Evolutionary conservation across 1,140 invertebrate species (phyloP), one percentile per base, ranked within the genome.

Genomic region (Brachionus sp.): DNA sequence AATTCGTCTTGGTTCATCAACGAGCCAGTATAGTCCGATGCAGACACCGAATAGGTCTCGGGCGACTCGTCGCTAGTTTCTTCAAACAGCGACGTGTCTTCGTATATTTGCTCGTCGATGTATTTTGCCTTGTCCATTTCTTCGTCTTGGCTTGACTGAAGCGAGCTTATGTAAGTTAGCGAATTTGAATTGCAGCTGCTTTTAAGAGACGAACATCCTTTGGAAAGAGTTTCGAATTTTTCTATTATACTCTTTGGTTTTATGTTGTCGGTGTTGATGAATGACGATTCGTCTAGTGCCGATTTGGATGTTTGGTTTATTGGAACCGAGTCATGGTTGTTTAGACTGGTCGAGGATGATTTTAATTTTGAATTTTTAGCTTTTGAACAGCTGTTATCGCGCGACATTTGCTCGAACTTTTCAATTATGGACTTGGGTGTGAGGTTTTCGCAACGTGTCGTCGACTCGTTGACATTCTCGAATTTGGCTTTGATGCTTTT

Each of bases 1-100:
- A 75, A 75, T 25, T 75, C 70, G 19, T 75, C 70, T 39, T 75
- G 70, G 44, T 75, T 75, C 70, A 75, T 75, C 13, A 75, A 10
- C 16, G 70, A 75, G 25, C 70, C 70, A 0, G 70, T 75, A 19
- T 75, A 75, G 44, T 44, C 37, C 10, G 70, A 75, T 2, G 70
- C 70, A 7, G 70, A 75, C 25, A 75, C 39, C 0, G 70, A 75
- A n/a, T 75, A 75, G 3, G 70, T 75, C 13, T 75, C 70, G 23
- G 37, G 70, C 25, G 39, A 25, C 0, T 50, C 42, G n/a, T 44
- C 68, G 16, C 33, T 73, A 0, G 39, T 75, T 6, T 75, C 70
- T 4, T 75, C 70, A 9, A 46, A 75, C 44, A 75, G 25, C 23
- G 70, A 75, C 3, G 42, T 23, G 19, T 75, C 70, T 25, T 75